Evolutionary conservation across 2,113 vertebrate genomes (phyloP).

Genomic region (Festucalex cinctus): DNA sequence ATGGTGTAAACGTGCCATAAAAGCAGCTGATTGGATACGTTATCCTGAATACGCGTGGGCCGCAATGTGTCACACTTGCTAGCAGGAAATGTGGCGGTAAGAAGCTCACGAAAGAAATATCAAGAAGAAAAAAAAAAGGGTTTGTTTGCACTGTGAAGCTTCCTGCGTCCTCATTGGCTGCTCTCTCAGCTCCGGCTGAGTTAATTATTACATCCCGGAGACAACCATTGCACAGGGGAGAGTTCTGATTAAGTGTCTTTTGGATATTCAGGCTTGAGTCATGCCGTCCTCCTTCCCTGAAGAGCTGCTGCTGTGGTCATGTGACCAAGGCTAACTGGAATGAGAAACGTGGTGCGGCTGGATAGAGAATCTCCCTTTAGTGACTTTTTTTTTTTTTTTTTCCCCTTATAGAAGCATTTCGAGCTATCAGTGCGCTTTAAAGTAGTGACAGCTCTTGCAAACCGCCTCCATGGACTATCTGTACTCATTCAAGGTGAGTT

Average conservation of each 20-base stretch:
- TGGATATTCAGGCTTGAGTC: slow-evolving; percentile 35
- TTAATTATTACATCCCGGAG: slow-evolving; percentile 74
- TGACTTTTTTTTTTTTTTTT: neutral
- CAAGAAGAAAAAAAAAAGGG: neutral
- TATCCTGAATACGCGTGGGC: neutral
- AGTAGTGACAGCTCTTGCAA: neutral
- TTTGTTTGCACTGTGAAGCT: slow-evolving; percentile 36
- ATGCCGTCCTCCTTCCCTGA: slow-evolving; percentile 42
- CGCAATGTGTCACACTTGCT: slow-evolving; percentile 1
- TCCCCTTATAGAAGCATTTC: slow-evolving; percentile 8
- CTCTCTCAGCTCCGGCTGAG: slow-evolving; percentile 16
- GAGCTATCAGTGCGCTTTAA: neutral
- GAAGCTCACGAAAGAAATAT: slow-evolving; percentile 43
- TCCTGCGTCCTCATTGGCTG: slow-evolving; percentile 36
- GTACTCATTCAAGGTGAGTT: slow-evolving; percentile 59
- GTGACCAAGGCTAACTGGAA: slow-evolving; percentile 39
- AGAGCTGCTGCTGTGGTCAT: slow-evolving; percentile 36
- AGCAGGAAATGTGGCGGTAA: slow-evolving; percentile 9
- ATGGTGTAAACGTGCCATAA: slow-evolving; percentile 7
- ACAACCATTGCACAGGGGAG: slow-evolving; percentile 19
- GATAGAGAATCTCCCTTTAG: neutral
- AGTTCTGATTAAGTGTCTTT: slow-evolving; percentile 41
- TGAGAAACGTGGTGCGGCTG: slow-evolving; percentile 9
- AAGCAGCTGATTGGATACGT: neutral
- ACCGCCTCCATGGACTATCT: slow-evolving; percentile 60